A percentile compares a stretch with the other conserved stretches of the same genome.
Evolutionary conservation across 2,113 vertebrate species (phyloP).

Genomic region (Condylura cristata): DNA sequence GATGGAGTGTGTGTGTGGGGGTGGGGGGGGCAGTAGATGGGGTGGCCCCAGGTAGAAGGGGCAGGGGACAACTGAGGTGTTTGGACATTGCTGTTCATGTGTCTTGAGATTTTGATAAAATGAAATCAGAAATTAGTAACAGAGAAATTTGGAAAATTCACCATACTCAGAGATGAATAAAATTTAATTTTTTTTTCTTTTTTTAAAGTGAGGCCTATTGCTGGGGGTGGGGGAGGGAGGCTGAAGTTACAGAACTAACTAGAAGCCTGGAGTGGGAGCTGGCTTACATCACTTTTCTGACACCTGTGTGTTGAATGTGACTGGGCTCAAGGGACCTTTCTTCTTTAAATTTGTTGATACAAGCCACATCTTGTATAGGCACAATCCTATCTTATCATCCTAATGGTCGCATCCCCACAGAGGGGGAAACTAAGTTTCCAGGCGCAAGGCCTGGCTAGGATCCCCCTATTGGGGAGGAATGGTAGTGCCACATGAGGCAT

Average conservation of each 20-base stretch:
- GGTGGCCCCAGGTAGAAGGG: background rate
- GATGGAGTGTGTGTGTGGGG: too few relatives aligned
- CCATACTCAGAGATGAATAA: too few relatives aligned
- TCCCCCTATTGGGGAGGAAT: background rate
- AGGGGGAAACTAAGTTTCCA: background rate
- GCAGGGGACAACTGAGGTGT: background rate
- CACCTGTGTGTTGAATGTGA: background rate
- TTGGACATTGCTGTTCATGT: background rate
- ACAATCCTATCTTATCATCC: background rate
- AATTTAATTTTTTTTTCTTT: too few relatives aligned
- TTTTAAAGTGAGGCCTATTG: too few relatives aligned
- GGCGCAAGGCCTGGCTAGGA: background rate
- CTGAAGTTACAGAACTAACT: too few relatives aligned
- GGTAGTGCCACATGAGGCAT: background rate
- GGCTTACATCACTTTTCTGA: too few relatives aligned
- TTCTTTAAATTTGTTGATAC: background rate
- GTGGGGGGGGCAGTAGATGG: too few relatives aligned
- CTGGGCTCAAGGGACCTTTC: background rate
- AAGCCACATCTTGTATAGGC: background rate
- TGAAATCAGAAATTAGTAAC: too few relatives aligned
- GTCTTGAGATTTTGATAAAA: too few relatives aligned
- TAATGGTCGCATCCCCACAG: background rate
- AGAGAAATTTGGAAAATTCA: too few relatives aligned
- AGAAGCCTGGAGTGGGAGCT: too few relatives aligned
- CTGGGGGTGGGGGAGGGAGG: too few relatives aligned